Base-by-base conservation (phyloP, 2,113 vertebrate genomes). In the Montifringilla adamsi region DNA sequence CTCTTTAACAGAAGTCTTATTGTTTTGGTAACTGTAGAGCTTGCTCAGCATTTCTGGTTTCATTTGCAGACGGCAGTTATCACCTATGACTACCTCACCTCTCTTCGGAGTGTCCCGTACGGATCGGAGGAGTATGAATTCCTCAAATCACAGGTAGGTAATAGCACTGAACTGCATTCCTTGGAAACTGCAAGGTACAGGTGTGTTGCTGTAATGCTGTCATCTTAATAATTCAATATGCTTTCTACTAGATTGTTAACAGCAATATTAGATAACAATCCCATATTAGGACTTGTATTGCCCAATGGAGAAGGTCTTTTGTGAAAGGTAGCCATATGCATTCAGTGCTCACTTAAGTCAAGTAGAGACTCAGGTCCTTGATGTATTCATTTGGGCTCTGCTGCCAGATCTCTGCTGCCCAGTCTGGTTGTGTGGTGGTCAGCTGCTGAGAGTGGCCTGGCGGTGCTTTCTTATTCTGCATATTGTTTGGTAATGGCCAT, bases 51-150 rank as follows among this genome's bases (percentile, higher is more conserved):
- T 87, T 47, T 85, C 46, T 94, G 85, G 24, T 84, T 97, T 96
- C 74, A 26, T 93, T 97, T 98, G 78, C 97, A 99, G 99, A 99
- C 99, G 0, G 98, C 98, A 31, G 96, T 98, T 87, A 99, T 99
- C 98, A 99, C 98, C 89, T 99, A 98, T 26, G 99, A 99, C 97
- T 99, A 99, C 86, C 97, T 99, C 91, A 98, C 98, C 5, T 97
- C 99, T 41, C 98, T 99, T 82, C 98, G 95, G 93, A 95, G 97
- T 4, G 97, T 99, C 85, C 97, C 98, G 1, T 96, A 98, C 0
- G 99, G 98, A 77, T 98, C 99, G 49, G 98, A 99, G 59, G 98
- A 99, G 77, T 99, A 99, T 93, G 96, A 98, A 64, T 92, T 94
- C 24, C 96, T 99, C 95, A 99, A 96, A 92, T 99, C 99, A 31